Conservation (phyloP, 2,113 vertebrate species). For the Chamaetylas fuelleborni region DNA sequence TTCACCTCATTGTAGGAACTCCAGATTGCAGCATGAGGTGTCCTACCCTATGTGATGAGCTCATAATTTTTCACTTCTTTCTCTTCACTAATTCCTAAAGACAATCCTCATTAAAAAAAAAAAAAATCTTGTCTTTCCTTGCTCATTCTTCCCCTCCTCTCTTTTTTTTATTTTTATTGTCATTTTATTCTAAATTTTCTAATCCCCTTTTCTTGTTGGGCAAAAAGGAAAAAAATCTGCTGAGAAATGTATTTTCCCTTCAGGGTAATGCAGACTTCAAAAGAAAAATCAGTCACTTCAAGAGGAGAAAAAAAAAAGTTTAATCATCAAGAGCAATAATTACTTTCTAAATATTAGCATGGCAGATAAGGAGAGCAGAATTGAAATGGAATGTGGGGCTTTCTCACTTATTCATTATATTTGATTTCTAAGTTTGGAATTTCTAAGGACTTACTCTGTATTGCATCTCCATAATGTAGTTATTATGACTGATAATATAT, state of each 20-base stretch:
- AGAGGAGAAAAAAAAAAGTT: not conserved
- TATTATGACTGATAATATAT: not conserved
- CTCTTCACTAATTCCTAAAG: not conserved
- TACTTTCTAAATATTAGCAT: slow-evolving; percentile 66
- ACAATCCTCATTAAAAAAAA: not conserved
- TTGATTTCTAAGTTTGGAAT: slow-evolving; percentile 7
- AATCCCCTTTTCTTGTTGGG: slow-evolving; percentile 31
- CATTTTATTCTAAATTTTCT: slow-evolving; percentile 20
- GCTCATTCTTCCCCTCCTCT: not conserved
- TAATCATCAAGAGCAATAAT: slow-evolving; percentile 66
- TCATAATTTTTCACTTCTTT: not conserved
- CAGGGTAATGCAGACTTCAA: slow-evolving; percentile 58
- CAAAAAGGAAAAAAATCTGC: slow-evolving; percentile 9
- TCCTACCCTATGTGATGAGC: not conserved
- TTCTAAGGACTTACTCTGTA: not conserved
- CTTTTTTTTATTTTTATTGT: not conserved
- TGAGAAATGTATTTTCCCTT: slow-evolving; percentile 53
- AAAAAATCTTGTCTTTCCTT: not conserved
- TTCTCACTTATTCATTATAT: not conserved
- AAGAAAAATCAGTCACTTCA: slow-evolving; percentile 57
- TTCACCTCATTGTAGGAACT: not conserved
- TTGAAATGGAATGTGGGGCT: not conserved
- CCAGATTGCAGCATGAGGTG: not conserved
- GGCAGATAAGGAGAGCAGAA: slow-evolving; percentile 45
- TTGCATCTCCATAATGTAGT: not conserved